Base-by-base conservation (phyloP, 2,113 vertebrate genomes). In the Brienomyrus longianalis region DNA sequence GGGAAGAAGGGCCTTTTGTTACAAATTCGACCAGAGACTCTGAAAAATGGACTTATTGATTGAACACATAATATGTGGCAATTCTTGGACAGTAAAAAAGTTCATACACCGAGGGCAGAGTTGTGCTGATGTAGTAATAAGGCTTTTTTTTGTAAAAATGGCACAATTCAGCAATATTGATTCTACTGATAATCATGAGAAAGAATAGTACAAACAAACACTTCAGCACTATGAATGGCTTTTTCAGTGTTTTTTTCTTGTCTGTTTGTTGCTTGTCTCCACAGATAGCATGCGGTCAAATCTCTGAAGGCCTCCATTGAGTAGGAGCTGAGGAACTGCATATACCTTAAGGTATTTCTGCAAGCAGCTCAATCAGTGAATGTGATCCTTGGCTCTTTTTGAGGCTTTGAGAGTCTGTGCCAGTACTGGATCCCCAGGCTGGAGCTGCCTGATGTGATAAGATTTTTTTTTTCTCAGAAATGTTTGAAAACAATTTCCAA, bases 11-110 rank as follows among this genome's bases (percentile, higher is more conserved):
- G 45, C 3, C 23, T 27, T 90, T 52, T 87, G 59, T 54, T 51
- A 54, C 10, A 84, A 80, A 23, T 87, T 39, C 2, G 7, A 87
- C 70, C 47, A n/a, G 47, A 66, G 70, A 47, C 54, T 85, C 23
- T 13, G 52, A 85, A 59, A 89, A 84, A 86, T 51, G 9, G 45
- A 52, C 23, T 43, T 74, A 77, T 50, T 80, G 59, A 74, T 54
- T 77, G 35, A 51, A 51, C 19, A 47, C 86, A 87, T 87, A 77
- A 87, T 80, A 87, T 80, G 77, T 45, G 35, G 48, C 21, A 83
- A 35, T 59, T 88, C 15, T 23, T 50, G 50, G 15, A 89, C n/a
- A 88, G 47, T 77, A 50, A 52, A 88, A 17, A 80, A 80, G 74
- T 43, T 80, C 74, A 43, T 27, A 13, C 74, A 19, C 35, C 10